These are phyloP conservation scores for Clarias fuscus DNA, from an alignment of 2,797 vertebrate species.

Conservation along the genomic window DNA sequence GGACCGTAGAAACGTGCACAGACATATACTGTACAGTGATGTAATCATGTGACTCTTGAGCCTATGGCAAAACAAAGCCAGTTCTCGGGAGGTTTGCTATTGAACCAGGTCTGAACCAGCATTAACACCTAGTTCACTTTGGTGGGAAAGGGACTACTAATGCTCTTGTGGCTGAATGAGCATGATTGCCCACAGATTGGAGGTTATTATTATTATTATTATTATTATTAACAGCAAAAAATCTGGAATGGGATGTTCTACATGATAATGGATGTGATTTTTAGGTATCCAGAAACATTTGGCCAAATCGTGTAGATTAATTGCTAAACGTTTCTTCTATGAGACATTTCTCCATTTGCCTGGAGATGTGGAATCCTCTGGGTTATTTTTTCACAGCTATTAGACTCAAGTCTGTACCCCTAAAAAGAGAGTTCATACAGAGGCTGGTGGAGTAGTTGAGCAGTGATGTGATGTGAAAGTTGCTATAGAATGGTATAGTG, in stretches of 20 bases:
- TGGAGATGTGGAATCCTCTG: background rate
- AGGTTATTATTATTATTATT: background rate
- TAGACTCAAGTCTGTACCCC: background rate
- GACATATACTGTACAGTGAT: too few species aligned
- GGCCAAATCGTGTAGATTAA: background rate
- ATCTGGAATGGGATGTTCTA: background rate
- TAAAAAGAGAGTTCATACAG: background rate
- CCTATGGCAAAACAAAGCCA: too few species aligned
- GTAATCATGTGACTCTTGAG: too few species aligned
- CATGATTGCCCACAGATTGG: background rate
- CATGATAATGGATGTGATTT: background rate
- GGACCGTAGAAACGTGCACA: too few species aligned
- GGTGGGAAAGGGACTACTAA: background rate
- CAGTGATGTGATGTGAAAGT: background rate
- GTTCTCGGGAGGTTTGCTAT: too few species aligned
- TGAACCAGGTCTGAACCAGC: too few species aligned
- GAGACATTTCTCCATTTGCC: background rate
- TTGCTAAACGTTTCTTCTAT: background rate
- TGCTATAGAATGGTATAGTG: slow-evolving; percentile 1
- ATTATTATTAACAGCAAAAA: background rate
- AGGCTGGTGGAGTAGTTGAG: background rate
- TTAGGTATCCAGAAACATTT: background rate
- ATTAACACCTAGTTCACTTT: too few species aligned
- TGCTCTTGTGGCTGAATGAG: background rate
- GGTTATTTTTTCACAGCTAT: background rate